These are phyloP conservation scores for Adrianichthys oophorus DNA, from an alignment of 2,797 vertebrate genomes.

Conservation along the genomic window DNA sequence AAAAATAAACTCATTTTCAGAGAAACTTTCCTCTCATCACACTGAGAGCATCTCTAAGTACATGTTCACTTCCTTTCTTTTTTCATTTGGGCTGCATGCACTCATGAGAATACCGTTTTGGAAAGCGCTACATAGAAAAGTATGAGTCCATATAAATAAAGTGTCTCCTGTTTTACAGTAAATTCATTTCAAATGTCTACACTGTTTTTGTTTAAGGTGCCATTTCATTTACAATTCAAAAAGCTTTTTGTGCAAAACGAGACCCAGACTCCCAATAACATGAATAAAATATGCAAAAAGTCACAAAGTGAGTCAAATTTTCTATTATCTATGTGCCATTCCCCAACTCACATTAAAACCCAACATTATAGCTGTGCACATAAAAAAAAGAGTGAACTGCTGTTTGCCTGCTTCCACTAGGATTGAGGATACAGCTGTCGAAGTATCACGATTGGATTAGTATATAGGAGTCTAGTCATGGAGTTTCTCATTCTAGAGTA, in stretches of 20 bases:
- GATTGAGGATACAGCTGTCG: background rate
- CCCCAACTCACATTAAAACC: conserved; percentile 17
- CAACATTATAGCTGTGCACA: conserved; percentile 16
- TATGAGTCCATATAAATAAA: conserved; percentile 32
- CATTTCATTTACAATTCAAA: conserved; percentile 3
- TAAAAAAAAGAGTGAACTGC: background rate
- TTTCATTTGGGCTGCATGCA: conserved; percentile 28
- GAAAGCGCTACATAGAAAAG: conserved; percentile 19
- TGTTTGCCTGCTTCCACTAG: conserved; percentile 3
- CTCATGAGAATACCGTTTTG: conserved; percentile 21
- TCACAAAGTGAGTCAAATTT: conserved; percentile 4
- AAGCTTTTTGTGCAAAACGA: conserved; percentile 33
- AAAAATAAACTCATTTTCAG: conserved; percentile 38
- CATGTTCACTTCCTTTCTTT: background rate
- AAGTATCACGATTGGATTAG: background rate
- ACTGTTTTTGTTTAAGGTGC: too few species aligned
- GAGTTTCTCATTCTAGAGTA: conserved; percentile 6
- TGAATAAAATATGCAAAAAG: conserved; percentile 17
- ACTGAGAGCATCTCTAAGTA: background rate
- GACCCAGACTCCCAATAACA: conserved; percentile 20
- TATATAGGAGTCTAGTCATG: conserved; percentile 13
- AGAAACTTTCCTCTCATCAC: conserved; percentile 7
- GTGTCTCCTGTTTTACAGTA: conserved; percentile 28
- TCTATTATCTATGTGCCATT: conserved; percentile 22
- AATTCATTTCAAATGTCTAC: too few species aligned